Conservation (phyloP, 2,888 invertebrate species). For the Sussaba pulchella region DNA sequence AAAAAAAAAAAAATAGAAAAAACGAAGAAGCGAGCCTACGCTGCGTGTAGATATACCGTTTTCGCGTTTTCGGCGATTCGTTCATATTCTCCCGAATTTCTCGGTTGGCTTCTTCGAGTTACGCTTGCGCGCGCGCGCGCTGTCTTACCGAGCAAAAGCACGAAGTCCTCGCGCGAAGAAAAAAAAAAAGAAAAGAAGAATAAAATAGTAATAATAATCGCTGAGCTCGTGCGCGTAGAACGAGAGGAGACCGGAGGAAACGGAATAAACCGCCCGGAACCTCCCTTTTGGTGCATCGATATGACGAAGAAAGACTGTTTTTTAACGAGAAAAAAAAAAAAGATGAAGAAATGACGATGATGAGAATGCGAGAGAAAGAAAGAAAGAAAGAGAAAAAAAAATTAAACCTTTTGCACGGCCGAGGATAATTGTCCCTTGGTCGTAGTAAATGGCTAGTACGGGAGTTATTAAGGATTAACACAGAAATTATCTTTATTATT, state of each 20-base stretch:
- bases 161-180: not conserved
- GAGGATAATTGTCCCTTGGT: slow-evolving; percentile 47
- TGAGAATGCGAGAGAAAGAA: slow-evolving; percentile 57
- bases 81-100: slow-evolving; percentile 61
- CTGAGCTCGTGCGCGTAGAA: not conserved
- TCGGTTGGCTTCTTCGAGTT: slow-evolving; percentile 31
- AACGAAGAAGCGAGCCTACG: slow-evolving; percentile 6
- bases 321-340: slow-evolving; percentile 69
- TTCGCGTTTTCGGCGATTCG: slow-evolving; percentile 59
- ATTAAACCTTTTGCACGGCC: slow-evolving; percentile 61
- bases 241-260: not conserved
- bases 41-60: slow-evolving; percentile 41
- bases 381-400: slow-evolving; percentile 51
- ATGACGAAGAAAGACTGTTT: slow-evolving; percentile 78
- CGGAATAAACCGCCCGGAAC: slow-evolving; percentile 63
- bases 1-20: slow-evolving; percentile 36
- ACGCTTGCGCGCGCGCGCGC: slow-evolving; percentile 5
- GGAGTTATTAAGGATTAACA: slow-evolving; percentile 70
- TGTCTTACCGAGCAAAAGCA: not conserved
- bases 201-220: slow-evolving; percentile 10
- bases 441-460: slow-evolving; percentile 57
- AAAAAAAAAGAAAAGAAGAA: not conserved
- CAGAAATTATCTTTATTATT: slow-evolving; percentile 70
- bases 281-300: slow-evolving; percentile 72
- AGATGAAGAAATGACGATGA: slow-evolving; percentile 49